A percentile compares a stretch with the other conserved stretches of the same genome.
Conservation (phyloP, 92 coral and sea anemone species). For the Porites cylindrica region DNA sequence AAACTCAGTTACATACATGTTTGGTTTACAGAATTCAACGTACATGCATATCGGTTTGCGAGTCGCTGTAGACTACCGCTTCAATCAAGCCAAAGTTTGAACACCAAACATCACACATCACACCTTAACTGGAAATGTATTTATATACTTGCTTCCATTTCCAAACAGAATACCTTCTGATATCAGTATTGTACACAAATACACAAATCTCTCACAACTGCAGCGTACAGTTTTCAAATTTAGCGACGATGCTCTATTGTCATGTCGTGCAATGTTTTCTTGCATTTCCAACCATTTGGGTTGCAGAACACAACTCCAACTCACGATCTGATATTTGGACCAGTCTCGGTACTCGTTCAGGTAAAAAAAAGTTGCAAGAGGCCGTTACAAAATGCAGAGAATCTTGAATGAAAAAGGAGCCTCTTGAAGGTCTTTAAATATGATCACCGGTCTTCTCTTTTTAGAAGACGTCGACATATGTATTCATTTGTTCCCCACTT, state of each 20-base stretch:
- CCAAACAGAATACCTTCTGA: constrained; percentile 32
- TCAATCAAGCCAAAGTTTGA: constrained; percentile 17
- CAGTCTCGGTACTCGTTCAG: constrained; percentile 27
- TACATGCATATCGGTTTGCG: not conserved
- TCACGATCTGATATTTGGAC: constrained; percentile 23
- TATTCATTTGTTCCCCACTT: not conserved
- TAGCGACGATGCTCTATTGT: constrained; percentile 21
- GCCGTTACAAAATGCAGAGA: constrained; percentile 19
- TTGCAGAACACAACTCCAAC: constrained; percentile 27
- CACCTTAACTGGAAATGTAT: constrained; percentile 22
- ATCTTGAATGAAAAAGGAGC: constrained; percentile 19
- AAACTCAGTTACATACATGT: constrained; percentile 13
- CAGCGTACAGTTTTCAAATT: constrained; percentile 24
- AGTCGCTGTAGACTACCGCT: not conserved
- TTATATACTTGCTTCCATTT: constrained; percentile 18
- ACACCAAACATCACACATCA: constrained; percentile 26
- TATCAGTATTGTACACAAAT: constrained; percentile 22
- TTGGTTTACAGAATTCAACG: not conserved
- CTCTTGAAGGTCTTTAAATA: constrained; percentile 21
- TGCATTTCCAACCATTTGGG: constrained; percentile 29
- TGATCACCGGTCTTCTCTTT: constrained; percentile 13
- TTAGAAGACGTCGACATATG: constrained; percentile 2
- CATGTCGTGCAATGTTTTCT: constrained; percentile 21
- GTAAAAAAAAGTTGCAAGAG: constrained; percentile 20
- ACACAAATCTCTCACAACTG: constrained; percentile 27